Conservation (phyloP, 2,797 vertebrate genomes). For the Tokudaia muenninki region DNA sequence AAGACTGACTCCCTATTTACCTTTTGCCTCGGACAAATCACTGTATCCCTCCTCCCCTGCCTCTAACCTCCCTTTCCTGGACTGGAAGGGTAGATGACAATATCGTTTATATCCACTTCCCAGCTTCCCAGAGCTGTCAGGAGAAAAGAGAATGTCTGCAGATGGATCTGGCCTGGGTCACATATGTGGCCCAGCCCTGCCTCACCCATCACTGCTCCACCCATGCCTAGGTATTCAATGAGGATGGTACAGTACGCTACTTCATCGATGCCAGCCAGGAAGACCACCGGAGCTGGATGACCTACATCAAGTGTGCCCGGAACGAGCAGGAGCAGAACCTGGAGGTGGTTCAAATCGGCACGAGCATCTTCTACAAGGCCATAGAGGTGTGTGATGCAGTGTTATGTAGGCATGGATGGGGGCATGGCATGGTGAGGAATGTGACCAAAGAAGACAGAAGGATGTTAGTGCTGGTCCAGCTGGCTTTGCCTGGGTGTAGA, state of each 20-base stretch:
- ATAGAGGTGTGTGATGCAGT: conserved; percentile 90
- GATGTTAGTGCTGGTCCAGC: fast-evolving
- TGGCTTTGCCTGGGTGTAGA: neutral
- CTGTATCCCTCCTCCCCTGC: fast-evolving
- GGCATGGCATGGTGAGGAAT: fast-evolving
- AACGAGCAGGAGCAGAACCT: conserved; percentile 99
- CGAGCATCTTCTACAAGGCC: conserved; percentile 98
- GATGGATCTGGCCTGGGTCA: neutral
- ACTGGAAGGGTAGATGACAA: neutral
- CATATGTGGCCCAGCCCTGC: neutral
- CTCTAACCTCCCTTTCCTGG: neutral
- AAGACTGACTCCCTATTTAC: neutral
- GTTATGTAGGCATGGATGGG: fast-evolving
- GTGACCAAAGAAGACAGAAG: neutral
- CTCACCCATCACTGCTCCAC: neutral
- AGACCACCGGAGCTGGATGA: conserved; percentile 99
- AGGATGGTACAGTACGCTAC: conserved; percentile 95
- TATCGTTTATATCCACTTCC: neutral
- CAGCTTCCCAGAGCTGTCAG: neutral
- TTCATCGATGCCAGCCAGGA: conserved; percentile 98
- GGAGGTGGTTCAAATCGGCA: conserved; percentile 98
- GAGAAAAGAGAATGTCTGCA: neutral
- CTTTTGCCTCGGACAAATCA: neutral
- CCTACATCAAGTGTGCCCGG: conserved; percentile 98
- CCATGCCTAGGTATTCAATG: conserved; percentile 94